These are phyloP conservation scores for Listrodromus nycthemerus DNA, from an alignment of 2,888 invertebrate genomes.

Conservation along the genomic window DNA sequence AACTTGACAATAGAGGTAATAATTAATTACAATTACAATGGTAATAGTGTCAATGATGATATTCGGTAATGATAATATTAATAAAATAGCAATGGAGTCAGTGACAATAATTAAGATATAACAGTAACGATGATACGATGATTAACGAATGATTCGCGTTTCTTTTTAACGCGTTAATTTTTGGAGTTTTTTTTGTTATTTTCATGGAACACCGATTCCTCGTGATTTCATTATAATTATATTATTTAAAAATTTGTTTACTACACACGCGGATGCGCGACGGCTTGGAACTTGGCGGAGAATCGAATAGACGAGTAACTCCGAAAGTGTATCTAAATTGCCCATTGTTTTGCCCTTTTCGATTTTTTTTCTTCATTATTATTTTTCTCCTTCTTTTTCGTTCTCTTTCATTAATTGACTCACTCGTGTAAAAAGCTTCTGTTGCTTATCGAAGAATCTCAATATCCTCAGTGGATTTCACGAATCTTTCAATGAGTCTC, in stretches of 20 bases:
- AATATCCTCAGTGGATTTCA: slow-evolving; percentile 4
- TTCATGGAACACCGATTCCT: slow-evolving; percentile 16
- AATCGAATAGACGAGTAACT: slow-evolving; percentile 27
- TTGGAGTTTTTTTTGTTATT: slow-evolving; percentile 12
- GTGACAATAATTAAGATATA: slow-evolving; percentile 60
- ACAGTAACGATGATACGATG: slow-evolving; percentile 60
- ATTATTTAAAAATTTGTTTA: slow-evolving; percentile 5
- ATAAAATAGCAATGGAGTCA: slow-evolving; percentile 57
- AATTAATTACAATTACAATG: slow-evolving; percentile 62
- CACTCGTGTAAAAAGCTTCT: slow-evolving; percentile 2
- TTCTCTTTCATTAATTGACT: neutral
- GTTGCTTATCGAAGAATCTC: slow-evolving; percentile 9
- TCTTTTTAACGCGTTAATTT: slow-evolving; percentile 13
- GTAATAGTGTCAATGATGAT: slow-evolving; percentile 55
- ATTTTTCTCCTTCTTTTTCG: neutral
- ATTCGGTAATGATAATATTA: slow-evolving; percentile 56
- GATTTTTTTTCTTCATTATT: neutral
- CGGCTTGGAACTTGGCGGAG: slow-evolving; percentile 44
- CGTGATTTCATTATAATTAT: slow-evolving; percentile 36
- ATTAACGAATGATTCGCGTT: slow-evolving; percentile 57
- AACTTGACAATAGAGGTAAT: slow-evolving; percentile 61
- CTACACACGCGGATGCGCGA: slow-evolving; percentile 7
- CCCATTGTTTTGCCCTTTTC: neutral
- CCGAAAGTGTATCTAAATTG: slow-evolving; percentile 36
- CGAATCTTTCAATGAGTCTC: slow-evolving; percentile 9